Base-by-base conservation (phyloP, 2,113 vertebrate species). In the Thinocorus orbignyianus region DNA sequence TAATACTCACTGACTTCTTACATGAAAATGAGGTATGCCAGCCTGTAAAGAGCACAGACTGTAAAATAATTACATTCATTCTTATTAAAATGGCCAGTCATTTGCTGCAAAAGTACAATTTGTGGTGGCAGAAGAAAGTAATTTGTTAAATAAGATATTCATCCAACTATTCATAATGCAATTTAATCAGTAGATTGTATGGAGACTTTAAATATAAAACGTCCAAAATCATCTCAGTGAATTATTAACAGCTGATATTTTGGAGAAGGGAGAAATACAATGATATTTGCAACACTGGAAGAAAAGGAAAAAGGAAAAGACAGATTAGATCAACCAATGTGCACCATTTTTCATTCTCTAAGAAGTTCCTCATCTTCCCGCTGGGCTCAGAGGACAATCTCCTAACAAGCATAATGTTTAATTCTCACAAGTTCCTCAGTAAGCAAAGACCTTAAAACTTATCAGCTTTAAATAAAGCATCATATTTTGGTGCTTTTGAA, bases 121-220 rank as follows among this genome's bases (percentile, higher is more conserved):
- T 94, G 87, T 91, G 78, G 93, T 95, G 96, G 95, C 90, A 92
- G 92, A 96, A 97, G 58, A 88, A 90, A 80, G 89, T 94, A 97
- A 97, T 98, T 97, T 97, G 92, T 97, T 94, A 95, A 98, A 97
- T 97, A 98, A 98, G 96, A 96, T 97, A 97, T 97, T 97, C 97
- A 97, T 81, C 70, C 92, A 93, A 93, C 84, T 98, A 97, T 82
- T 60, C 88, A 97, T 97, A 98, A 98, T 96, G 88, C 35, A 62
- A 98, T 98, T 97, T 98, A 98, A 98, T 98, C 97, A 96, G 97
- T 91, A 96, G 93, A 97, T 93, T 97, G 92, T 96, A 91, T 90
- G 85, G 77, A 92, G 94, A 81, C 52, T 97, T 97, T 90, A 96
- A 96, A 97, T 96, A 77, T 86, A 96, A 98, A 97, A 81, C 93